A percentile compares a stretch with the other conserved stretches of the same genome.
Evolutionary conservation across 1,140 invertebrate species (phyloP).

Genomic region (Drosophila nikananu): DNA sequence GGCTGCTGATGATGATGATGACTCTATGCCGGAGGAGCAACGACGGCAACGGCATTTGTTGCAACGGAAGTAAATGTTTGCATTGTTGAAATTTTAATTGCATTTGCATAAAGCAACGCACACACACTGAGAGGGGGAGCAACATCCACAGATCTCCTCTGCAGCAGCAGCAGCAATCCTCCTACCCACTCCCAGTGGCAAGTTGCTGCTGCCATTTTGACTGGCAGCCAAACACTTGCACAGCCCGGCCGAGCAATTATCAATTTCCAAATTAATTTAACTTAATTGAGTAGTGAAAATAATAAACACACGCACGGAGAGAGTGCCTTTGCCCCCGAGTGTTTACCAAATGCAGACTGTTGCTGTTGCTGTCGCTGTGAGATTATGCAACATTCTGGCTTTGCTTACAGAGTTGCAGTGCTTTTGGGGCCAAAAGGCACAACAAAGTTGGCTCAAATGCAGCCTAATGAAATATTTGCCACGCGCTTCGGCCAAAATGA

Average conservation of each 20-base stretch:
- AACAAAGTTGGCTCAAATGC: slow-evolving; percentile 74
- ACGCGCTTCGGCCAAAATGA: slow-evolving; percentile 74
- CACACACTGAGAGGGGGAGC: slow-evolving; percentile 13
- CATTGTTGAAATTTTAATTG: slow-evolving; percentile 85
- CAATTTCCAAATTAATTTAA: slow-evolving; percentile 84
- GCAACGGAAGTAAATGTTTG: slow-evolving; percentile 85
- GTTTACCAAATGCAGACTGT: slow-evolving; percentile 38
- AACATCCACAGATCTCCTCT: slow-evolving; percentile 5
- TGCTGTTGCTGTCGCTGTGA: neutral
- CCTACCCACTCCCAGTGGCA: slow-evolving; percentile 9
- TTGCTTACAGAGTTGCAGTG: slow-evolving; percentile 55
- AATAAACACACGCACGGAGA: slow-evolving; percentile 68
- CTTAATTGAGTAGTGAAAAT: slow-evolving; percentile 83
- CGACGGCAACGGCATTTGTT: slow-evolving; percentile 70
- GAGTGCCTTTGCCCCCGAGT: slow-evolving; percentile 27
- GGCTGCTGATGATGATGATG: slow-evolving; percentile 35
- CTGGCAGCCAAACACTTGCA: slow-evolving; percentile 56
- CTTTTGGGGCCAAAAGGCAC: slow-evolving; percentile 57
- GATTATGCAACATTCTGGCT: slow-evolving; percentile 54
- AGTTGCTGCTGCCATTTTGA: slow-evolving; percentile 56
- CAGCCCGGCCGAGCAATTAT: slow-evolving; percentile 63
- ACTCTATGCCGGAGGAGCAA: slow-evolving; percentile 31
- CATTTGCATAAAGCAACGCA: slow-evolving; percentile 80
- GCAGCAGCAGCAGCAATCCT: neutral
- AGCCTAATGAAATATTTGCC: slow-evolving; percentile 82